phyloP scores from a whole-genome alignment of 2,888 invertebrate species.

The Xanthorhoe designata region DNA sequence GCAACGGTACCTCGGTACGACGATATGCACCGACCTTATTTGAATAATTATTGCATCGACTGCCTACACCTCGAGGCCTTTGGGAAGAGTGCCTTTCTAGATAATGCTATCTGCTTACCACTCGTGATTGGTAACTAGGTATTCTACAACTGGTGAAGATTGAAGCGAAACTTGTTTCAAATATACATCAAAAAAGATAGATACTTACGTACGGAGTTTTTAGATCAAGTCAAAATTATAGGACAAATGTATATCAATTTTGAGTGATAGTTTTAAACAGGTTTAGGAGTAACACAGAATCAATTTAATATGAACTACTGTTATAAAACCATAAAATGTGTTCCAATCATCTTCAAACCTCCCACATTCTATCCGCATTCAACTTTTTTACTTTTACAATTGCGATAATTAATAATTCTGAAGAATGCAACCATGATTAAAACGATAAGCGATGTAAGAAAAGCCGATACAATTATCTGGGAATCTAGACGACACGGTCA shows the following conservation, averaged over 20 bases:
- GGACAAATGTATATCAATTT: not conserved
- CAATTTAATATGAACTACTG: conserved; percentile 20
- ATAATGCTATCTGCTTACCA: conserved; percentile 48
- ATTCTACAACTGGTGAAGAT: conserved; percentile 4
- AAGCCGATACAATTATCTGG: conserved; percentile 71
- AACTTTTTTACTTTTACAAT: conserved; percentile 48
- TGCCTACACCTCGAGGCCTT: conserved; percentile 50
- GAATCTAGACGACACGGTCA: conserved; percentile 74
- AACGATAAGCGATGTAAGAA: conserved; percentile 59
- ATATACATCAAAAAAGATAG: not conserved
- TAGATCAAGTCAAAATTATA: conserved; percentile 1
- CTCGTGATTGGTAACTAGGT: conserved; percentile 1
- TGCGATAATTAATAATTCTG: conserved; percentile 52
- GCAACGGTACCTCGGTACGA: conserved; percentile 68
- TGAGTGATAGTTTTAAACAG: not conserved
- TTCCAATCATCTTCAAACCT: conserved; percentile 31
- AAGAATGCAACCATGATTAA: conserved; percentile 56
- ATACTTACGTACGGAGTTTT: not conserved
- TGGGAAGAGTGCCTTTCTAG: conserved; percentile 55
- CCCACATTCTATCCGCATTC: conserved; percentile 43
- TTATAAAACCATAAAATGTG: conserved; percentile 29
- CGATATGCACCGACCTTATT: conserved; percentile 67
- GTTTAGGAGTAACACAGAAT: conserved; percentile 10
- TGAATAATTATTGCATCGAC: conserved; percentile 71
- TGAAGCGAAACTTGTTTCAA: not conserved